Evolutionary conservation across 2,888 invertebrate species (phyloP).

Genomic region (Mystacides longicornis): DNA sequence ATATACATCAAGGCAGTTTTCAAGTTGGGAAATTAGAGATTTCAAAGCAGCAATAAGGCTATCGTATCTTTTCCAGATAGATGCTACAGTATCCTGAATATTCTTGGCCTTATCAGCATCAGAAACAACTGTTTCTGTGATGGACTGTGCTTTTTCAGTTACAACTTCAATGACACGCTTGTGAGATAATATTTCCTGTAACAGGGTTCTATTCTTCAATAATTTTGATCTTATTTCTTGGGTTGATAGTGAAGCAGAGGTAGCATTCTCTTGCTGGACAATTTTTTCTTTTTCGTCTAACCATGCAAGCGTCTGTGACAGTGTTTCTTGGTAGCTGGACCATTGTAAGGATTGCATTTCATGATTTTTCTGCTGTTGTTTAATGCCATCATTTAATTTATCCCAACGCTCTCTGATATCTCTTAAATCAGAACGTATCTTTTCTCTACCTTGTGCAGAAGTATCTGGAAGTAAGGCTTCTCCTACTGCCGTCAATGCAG

Average conservation of each 20-base stretch:
- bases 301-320: constrained; percentile 80
- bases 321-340: constrained; percentile 77
- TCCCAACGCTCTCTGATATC: constrained; percentile 83
- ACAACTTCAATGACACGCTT: constrained; percentile 86
- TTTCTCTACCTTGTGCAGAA: constrained; percentile 83
- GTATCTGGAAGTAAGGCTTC: constrained; percentile 91
- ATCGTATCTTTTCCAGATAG: constrained; percentile 71
- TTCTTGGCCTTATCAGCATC: constrained; percentile 52
- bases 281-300: constrained; percentile 76
- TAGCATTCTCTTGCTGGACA: constrained; percentile 60
- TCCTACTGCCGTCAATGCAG: constrained; percentile 65
- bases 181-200: constrained; percentile 86
- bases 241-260: constrained; percentile 58
- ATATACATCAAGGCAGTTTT: constrained; percentile 69
- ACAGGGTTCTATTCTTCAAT: constrained; percentile 74
- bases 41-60: constrained; percentile 59
- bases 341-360: constrained; percentile 78
- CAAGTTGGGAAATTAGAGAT: constrained; percentile 62
- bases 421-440: constrained; percentile 77
- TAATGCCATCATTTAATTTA: constrained; percentile 72
- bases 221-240: constrained; percentile 81
- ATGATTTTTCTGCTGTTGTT: constrained; percentile 76
- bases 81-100: constrained; percentile 61
- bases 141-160: constrained; percentile 76
- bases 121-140: constrained; percentile 51